Evolutionary conservation across 1,140 invertebrate genomes (phyloP).

Genomic region (Drosophila persimilis): DNA sequence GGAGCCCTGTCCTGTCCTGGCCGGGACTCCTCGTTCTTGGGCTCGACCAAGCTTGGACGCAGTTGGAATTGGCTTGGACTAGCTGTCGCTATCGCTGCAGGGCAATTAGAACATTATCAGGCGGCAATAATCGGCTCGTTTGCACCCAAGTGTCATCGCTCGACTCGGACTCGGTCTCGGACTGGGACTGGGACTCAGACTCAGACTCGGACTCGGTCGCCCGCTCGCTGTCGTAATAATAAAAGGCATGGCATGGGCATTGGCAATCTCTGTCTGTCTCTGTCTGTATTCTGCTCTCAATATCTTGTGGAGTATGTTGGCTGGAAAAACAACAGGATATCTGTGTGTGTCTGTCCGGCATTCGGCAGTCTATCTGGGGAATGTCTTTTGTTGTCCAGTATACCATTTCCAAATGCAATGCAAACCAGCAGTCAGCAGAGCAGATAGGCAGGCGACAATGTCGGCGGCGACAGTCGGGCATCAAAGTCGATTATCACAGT

Average conservation of each 20-base stretch:
- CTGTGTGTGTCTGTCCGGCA: background rate
- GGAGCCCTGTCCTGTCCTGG: conserved; percentile 41
- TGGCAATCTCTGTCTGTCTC: no score
- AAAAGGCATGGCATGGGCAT: conserved; percentile 18
- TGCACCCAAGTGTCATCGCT: conserved; percentile 74
- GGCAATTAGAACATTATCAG: conserved; percentile 79
- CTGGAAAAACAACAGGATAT: conserved; percentile 49
- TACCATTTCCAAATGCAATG: conserved; percentile 8
- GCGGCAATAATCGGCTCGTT: conserved; percentile 79
- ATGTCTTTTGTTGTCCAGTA: conserved; percentile 5
- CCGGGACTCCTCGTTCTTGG: conserved; percentile 10
- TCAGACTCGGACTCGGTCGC: conserved; percentile 2
- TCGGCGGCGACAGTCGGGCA: conserved; percentile 50
- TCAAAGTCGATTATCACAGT: conserved; percentile 79
- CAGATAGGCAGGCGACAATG: conserved; percentile 23
- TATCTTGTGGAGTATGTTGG: conserved; percentile 22
- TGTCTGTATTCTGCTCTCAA: background rate
- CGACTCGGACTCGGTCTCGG: background rate
- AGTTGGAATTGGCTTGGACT: background rate
- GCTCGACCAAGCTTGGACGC: background rate
- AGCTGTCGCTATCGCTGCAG: conserved; percentile 48
- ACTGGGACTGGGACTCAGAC: no score
- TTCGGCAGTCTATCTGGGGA: background rate
- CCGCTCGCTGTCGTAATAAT: conserved; percentile 62
- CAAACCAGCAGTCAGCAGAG: background rate